Conservation (phyloP, 2,113 vertebrate species). For the Microcebus tavaratra region DNA sequence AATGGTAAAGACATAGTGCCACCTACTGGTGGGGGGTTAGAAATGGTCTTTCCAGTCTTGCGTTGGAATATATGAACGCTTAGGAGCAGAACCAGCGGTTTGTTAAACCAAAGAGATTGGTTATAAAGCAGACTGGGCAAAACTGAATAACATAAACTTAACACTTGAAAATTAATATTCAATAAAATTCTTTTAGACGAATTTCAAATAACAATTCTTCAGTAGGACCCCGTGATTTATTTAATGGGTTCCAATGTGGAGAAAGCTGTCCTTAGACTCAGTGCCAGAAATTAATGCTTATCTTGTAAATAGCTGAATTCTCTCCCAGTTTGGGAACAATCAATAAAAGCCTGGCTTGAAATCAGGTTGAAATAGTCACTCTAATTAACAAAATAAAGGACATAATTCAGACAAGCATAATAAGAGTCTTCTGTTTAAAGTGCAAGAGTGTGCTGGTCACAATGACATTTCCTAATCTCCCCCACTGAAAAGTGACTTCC, state of each 20-base stretch:
- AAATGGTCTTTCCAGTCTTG: not conserved
- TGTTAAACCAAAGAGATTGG: not conserved
- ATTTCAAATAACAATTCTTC: constrained; percentile 57
- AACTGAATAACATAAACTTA: not conserved
- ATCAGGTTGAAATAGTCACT: constrained; percentile 55
- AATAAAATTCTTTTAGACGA: constrained; percentile 34
- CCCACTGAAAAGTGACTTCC: constrained; percentile 72
- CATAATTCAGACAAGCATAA: constrained; percentile 61
- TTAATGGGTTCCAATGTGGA: constrained; percentile 35
- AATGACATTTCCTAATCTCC: constrained; percentile 73
- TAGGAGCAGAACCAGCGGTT: not conserved
- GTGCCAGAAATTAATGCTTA: constrained; percentile 65
- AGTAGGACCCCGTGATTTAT: constrained; percentile 27
- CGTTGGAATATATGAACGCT: not conserved
- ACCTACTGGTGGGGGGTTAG: not conserved
- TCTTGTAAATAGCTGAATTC: constrained; percentile 64
- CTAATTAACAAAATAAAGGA: constrained; percentile 68
- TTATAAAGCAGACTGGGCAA: not conserved
- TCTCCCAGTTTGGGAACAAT: constrained; percentile 63
- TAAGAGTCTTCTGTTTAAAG: constrained; percentile 53
- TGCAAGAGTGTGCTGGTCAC: constrained; percentile 31
- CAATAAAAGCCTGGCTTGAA: constrained; percentile 64
- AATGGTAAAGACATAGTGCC: not conserved
- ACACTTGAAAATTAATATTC: constrained; percentile 11
- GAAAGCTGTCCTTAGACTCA: not conserved